phyloP scores from a whole-genome alignment of 2,113 vertebrate genomes.

The Chamaea fasciata region DNA sequence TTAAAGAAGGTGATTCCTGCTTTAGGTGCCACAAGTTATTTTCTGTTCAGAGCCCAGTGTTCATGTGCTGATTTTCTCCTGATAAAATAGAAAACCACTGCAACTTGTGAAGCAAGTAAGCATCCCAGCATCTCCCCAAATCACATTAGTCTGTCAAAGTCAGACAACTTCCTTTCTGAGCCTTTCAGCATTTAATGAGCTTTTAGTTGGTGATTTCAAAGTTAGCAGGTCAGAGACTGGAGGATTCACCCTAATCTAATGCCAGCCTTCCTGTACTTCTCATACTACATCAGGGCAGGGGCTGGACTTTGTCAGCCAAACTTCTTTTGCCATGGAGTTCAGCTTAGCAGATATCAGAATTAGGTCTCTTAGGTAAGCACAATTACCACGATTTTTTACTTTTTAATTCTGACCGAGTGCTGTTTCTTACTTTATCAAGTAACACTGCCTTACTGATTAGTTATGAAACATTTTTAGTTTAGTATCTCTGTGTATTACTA shows the following conservation, averaged over 20 bases:
- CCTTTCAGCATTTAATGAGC: background rate
- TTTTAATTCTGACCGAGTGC: background rate
- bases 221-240: background rate
- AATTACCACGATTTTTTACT: background rate
- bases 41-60: background rate
- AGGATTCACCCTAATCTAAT: background rate
- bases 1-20: background rate
- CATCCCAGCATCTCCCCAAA: background rate
- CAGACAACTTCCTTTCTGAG: background rate
- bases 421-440: background rate
- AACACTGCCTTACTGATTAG: background rate
- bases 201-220: background rate
- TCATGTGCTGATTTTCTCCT: background rate
- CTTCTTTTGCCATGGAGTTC: background rate
- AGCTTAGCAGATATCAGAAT: background rate
- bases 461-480: background rate
- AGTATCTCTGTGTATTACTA: background rate
- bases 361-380: background rate
- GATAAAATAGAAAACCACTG: background rate
- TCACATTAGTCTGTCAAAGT: background rate
- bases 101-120: background rate
- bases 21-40: background rate
- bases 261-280: background rate
- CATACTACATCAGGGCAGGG: background rate
- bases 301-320: background rate